Evolutionary conservation across 2,888 invertebrate genomes (phyloP), one percentile per base, ranked within the genome.

Genomic region (Argyresthia goedartella): DNA sequence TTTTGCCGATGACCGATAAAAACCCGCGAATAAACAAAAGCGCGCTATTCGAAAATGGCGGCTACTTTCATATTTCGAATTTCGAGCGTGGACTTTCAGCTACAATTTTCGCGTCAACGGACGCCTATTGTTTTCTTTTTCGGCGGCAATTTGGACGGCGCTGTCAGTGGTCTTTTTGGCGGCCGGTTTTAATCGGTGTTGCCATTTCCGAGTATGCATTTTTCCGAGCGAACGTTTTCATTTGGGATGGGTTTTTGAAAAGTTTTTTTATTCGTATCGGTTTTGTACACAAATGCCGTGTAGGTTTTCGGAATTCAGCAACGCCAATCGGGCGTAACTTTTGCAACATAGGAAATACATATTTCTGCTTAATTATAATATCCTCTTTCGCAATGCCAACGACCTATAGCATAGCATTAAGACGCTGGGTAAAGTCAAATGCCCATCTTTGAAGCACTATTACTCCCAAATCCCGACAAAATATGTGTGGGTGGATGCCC

Each of bases 161-260:
- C 54, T 76, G 71, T 60, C 62, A 64, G 60, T 68, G 67, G 65
- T 72, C 68, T 77, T 82, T 81, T 81, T 80, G 75, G 25, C 59
- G 69, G 76, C 66, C 76, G 72, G 74, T 76, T 78, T 82, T 78
- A 81, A 82, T 80, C 76, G 78, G 70, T 77, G 78, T 74, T 78
- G 80, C 76, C 75, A 74, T 80, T 80, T 77, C 66, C 25, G 25
- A 25, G 39, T 8, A 6, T 39, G 39, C 39, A 39, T 9, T 9
- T 39, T 39, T 9, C 39, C 9, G 39, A 9, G 39, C 39, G 39
- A 39, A 39, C 39, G 25, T 25, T 25, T 25, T 25, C 25, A 25
- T 25, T 41, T 41, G 41, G 13, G 47, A n/a, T 25, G 13, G 11
- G 6, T 34, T 34, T 47, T n/a, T 47, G 34, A 47, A 47, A 47